Conservation (phyloP, 2,888 invertebrate species). For the Drepana falcataria region DNA sequence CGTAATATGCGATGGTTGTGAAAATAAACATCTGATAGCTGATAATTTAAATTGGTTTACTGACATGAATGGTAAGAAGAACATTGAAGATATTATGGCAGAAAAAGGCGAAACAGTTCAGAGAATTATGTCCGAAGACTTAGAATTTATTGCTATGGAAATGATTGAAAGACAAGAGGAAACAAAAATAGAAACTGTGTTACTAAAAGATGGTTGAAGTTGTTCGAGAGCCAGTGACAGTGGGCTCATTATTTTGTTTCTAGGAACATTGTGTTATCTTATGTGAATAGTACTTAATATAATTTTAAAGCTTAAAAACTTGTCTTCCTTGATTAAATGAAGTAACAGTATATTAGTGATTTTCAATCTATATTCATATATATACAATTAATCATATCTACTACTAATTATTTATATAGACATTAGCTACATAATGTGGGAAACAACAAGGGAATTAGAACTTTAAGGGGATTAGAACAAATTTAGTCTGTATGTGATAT, state of each 20-base stretch:
- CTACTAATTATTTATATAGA: no score
- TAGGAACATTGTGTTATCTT: not conserved
- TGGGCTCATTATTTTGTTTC: not conserved
- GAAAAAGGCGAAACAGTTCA: slow-evolving; percentile 91
- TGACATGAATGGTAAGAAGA: slow-evolving; percentile 85
- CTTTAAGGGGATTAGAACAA: no score
- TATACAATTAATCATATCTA: no score
- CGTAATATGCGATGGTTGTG: slow-evolving; percentile 91
- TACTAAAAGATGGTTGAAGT: slow-evolving; percentile 18
- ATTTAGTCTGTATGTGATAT: no score
- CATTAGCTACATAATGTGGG: no score
- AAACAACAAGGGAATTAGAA: no score
- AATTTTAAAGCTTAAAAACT: no score
- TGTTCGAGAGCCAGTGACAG: not conserved
- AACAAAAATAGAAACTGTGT: slow-evolving; percentile 18
- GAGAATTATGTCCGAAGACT: slow-evolving; percentile 69
- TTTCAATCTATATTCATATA: no score
- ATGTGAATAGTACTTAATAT: no score
- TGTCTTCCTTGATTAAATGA: no score
- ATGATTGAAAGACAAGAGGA: slow-evolving; percentile 36
- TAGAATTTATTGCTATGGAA: slow-evolving; percentile 70
- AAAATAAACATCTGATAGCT: slow-evolving; percentile 95
- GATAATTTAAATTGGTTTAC: slow-evolving; percentile 98
- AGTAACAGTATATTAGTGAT: no score
- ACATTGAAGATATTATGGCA: slow-evolving; percentile 94